These are phyloP conservation scores for Tachina grossa DNA, from an alignment of 2,888 invertebrate species.

Conservation along the genomic window DNA sequence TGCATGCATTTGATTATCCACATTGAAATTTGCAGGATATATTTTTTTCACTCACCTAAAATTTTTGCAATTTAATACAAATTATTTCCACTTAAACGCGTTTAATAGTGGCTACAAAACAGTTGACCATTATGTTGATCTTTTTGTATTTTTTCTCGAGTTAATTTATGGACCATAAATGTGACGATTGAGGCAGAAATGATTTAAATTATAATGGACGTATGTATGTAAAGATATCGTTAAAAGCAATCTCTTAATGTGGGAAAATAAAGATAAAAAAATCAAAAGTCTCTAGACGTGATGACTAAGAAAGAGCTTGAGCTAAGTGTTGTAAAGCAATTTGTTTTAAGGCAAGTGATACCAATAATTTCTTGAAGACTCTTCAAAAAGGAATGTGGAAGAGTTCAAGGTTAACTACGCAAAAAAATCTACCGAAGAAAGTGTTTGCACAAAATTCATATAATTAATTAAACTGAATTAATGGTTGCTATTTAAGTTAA, in stretches of 20 bases:
- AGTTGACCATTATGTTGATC: conserved; percentile 35
- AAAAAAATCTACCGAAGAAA: too few relatives aligned
- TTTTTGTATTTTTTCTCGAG: conserved; percentile 25
- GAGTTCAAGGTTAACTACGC: too few relatives aligned
- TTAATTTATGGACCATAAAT: conserved; percentile 61
- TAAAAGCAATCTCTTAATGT: conserved; percentile 31
- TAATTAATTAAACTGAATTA: too few relatives aligned
- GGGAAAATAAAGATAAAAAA: not conserved
- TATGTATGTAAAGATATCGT: conserved; percentile 11
- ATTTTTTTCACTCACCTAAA: conserved; percentile 34
- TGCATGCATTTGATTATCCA: conserved; percentile 62
- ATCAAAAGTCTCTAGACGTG: not conserved
- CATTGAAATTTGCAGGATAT: conserved; percentile 16
- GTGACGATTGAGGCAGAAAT: conserved; percentile 25
- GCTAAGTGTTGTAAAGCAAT: too few relatives aligned
- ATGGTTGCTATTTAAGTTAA: too few relatives aligned
- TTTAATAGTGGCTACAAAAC: conserved; percentile 53
- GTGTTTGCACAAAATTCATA: too few relatives aligned
- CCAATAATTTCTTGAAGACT: too few relatives aligned
- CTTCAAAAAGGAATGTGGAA: too few relatives aligned
- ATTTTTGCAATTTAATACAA: conserved; percentile 51
- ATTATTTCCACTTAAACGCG: conserved; percentile 65
- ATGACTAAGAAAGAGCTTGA: not conserved
- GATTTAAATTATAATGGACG: conserved; percentile 24
- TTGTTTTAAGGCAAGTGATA: too few relatives aligned